phyloP scores from a whole-genome alignment of 2,797 vertebrate genomes.

The Tarsius wallacei region DNA sequence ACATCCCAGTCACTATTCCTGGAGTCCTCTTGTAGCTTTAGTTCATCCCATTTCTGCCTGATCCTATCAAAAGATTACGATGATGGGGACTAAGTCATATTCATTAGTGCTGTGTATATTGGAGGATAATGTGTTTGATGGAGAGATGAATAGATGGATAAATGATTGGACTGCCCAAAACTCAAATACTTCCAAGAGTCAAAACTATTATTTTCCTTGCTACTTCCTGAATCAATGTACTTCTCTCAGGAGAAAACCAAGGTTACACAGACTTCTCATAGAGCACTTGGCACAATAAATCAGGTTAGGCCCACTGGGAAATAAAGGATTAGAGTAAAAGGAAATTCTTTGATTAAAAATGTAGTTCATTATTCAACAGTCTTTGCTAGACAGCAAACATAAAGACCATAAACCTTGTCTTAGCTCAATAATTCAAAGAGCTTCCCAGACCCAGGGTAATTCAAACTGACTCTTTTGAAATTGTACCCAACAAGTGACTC shows the following conservation, averaged over 20 bases:
- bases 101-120: background rate
- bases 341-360: slow-evolving; percentile 87
- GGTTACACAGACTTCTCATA: slow-evolving; percentile 52
- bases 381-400: slow-evolving; percentile 79
- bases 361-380: slow-evolving; percentile 85
- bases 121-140: background rate
- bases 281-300: slow-evolving; percentile 72
- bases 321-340: slow-evolving; percentile 78
- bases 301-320: slow-evolving; percentile 77
- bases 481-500: slow-evolving; percentile 58
- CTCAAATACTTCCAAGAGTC: slow-evolving; percentile 15
- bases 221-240: slow-evolving; percentile 10
- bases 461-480: slow-evolving; percentile 73
- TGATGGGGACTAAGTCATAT: background rate
- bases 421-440: slow-evolving; percentile 81
- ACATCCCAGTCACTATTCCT: background rate
- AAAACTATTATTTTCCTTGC: slow-evolving; percentile 58
- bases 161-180: background rate
- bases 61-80: background rate
- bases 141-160: slow-evolving; percentile 9
- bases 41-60: background rate
- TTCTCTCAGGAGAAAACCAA: slow-evolving; percentile 66
- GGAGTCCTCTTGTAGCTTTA: background rate
- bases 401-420: slow-evolving; percentile 76
- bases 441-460: slow-evolving; percentile 69